These are phyloP conservation scores for Cantharis lateralis DNA, from an alignment of 2,888 invertebrate species.

Conservation along the genomic window DNA sequence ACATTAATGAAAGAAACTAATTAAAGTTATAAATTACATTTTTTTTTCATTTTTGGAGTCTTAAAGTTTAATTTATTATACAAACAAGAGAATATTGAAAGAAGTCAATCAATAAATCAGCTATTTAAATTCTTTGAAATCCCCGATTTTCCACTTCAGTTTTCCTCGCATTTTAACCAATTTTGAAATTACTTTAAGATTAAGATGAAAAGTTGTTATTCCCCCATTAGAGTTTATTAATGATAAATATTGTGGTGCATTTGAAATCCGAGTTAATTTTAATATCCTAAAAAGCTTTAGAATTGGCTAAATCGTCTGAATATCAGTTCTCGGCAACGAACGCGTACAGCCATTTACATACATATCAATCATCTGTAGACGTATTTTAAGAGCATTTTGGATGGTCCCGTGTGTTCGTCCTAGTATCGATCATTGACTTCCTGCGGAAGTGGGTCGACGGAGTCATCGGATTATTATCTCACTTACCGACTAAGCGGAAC, in stretches of 20 bases:
- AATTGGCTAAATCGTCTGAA: constrained; percentile 10
- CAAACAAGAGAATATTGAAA: constrained; percentile 38
- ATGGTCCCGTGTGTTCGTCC: constrained; percentile 20
- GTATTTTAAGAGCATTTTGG: constrained; percentile 17
- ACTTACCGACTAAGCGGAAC: constrained; percentile 47
- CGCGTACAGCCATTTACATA: constrained; percentile 12
- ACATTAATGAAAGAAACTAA: not conserved
- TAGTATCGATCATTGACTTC: constrained; percentile 33
- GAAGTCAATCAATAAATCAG: constrained; percentile 46
- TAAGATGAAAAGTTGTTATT: constrained; percentile 13
- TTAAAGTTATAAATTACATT: not conserved
- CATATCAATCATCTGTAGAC: constrained; percentile 23
- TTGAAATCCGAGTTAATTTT: not conserved
- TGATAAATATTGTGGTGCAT: not conserved
- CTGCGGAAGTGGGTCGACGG: constrained; percentile 43
- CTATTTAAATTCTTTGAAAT: constrained; percentile 39
- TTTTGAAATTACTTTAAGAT: constrained; percentile 31
- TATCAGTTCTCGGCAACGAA: constrained; percentile 7
- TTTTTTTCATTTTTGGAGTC: constrained; percentile 36
- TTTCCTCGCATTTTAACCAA: constrained; percentile 41
- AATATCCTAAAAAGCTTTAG: not conserved
- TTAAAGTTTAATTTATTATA: constrained; percentile 41
- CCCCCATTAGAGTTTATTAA: not conserved
- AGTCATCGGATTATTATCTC: constrained; percentile 49
- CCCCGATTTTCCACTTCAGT: constrained; percentile 42